A percentile compares a stretch with the other conserved stretches of the same genome.
Evolutionary conservation across 2,113 vertebrate genomes (phyloP).

Genomic region (Numenius arquata): DNA sequence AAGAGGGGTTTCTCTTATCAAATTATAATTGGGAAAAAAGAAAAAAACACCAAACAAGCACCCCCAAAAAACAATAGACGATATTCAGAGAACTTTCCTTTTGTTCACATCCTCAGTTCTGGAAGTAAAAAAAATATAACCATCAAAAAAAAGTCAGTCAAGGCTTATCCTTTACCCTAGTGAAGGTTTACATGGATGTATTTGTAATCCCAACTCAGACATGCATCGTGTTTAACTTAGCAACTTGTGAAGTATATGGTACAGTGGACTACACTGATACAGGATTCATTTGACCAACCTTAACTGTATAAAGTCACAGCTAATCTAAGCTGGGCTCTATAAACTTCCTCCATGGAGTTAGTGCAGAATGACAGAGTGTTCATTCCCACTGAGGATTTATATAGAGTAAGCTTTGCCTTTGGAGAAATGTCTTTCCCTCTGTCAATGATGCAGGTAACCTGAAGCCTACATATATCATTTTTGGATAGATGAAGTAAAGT

Average conservation of each 20-base stretch:
- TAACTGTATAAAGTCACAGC: background rate
- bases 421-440: background rate
- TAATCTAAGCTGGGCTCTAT: background rate
- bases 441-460: accelerated
- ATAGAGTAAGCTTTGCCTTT: background rate
- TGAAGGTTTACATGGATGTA: background rate
- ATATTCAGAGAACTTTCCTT: background rate
- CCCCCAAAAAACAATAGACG: background rate
- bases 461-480: background rate
- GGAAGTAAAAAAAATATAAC: background rate
- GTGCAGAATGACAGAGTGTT: background rate
- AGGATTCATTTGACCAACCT: background rate
- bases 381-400: background rate
- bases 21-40: background rate
- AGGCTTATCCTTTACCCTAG: background rate
- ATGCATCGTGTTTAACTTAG: background rate
- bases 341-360: background rate
- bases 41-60: background rate
- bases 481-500: background rate
- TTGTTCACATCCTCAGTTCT: background rate
- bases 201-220: background rate
- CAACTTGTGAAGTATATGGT: background rate
- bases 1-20: background rate
- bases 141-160: background rate
- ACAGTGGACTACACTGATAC: background rate